These are phyloP conservation scores for Cephalophus harveyi DNA, from an alignment of 2,113 vertebrate species.

Conservation along the genomic window DNA sequence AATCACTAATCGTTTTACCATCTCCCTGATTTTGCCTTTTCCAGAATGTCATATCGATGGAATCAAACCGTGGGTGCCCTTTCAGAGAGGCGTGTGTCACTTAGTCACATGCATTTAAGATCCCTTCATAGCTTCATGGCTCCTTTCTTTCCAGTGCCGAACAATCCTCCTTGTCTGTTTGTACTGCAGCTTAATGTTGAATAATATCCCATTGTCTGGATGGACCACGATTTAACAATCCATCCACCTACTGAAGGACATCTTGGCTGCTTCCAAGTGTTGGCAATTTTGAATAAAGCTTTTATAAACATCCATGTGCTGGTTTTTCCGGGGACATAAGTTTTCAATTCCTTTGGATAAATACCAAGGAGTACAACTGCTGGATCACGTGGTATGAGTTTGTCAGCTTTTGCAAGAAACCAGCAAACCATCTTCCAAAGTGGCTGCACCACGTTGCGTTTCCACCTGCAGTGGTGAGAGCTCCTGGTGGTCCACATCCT, in stretches of 20 bases:
- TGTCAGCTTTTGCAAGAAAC: background rate
- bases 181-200: background rate
- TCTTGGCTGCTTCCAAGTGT: background rate
- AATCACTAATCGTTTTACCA: fast-evolving
- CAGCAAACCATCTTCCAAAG: background rate
- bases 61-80: background rate
- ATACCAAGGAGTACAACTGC: background rate
- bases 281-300: background rate
- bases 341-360: background rate
- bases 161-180: background rate
- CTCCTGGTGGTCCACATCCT: background rate
- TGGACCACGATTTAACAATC: background rate
- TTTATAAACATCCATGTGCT: background rate
- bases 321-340: background rate
- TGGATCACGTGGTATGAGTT: background rate
- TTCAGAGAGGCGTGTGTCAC: background rate
- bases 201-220: background rate
- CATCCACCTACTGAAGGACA: background rate
- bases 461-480: background rate
- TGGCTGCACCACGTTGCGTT: background rate
- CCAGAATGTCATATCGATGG: background rate
- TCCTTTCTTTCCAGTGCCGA: background rate
- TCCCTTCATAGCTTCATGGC: background rate
- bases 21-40: background rate
- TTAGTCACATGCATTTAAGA: background rate